Percentiles rank a stretch among this genome's conserved stretches.
phyloP scores from a whole-genome alignment of 2,888 invertebrate genomes.

The Bellardia pandia region DNA sequence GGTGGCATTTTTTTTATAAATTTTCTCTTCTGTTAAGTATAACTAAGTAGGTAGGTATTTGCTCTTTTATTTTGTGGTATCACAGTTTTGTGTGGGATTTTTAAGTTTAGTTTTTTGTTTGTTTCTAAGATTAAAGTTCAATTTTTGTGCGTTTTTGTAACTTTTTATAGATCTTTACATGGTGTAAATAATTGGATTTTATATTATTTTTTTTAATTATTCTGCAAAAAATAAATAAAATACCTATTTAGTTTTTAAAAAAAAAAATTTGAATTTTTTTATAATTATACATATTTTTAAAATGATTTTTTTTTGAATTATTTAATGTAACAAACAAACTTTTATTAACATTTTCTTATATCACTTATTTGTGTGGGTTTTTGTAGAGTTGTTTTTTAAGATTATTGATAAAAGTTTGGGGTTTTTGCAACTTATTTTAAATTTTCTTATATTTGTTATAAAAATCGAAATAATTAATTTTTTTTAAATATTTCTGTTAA shows the following conservation, averaged over 20 bases:
- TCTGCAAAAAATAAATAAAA: no score
- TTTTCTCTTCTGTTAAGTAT: background rate
- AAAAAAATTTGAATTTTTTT: no score
- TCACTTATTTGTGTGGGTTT: background rate
- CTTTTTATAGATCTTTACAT: background rate
- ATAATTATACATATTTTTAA: background rate
- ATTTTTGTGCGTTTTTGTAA: background rate
- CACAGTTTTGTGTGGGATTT: slow-evolving; percentile 47
- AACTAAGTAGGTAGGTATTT: background rate
- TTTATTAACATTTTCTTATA: background rate
- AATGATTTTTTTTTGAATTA: no score
- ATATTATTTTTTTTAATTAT: no score
- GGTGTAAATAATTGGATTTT: no score
- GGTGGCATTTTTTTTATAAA: slow-evolving; percentile 64
- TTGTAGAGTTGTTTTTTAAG: background rate
- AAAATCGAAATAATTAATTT: no score
- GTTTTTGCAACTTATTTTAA: background rate
- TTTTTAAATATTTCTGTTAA: no score
- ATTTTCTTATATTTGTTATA: background rate
- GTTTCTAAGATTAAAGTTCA: slow-evolving; percentile 18
- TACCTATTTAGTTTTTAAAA: background rate
- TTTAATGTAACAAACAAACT: no score
- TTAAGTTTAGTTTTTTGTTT: background rate
- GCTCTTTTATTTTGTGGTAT: slow-evolving; percentile 32
- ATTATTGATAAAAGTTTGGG: no score